A percentile compares a stretch with the other conserved stretches of the same genome.
phyloP scores from a whole-genome alignment of 1,140 invertebrate species.

The Choristoneura fumiferana region DNA sequence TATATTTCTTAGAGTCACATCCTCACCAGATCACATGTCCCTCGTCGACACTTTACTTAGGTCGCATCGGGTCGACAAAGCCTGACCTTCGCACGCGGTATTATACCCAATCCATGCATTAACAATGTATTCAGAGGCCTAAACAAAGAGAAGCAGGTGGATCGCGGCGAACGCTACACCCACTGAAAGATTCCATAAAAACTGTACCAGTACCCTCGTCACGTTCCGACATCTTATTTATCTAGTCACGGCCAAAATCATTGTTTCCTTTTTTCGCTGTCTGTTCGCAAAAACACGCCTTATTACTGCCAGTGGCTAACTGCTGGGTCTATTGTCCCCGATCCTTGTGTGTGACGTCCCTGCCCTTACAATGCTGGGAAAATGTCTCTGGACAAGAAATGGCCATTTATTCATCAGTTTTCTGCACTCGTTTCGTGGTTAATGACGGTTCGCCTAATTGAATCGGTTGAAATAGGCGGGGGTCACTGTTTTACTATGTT shows the following conservation, averaged over 20 bases:
- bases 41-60: slow-evolving; percentile 16
- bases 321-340: slow-evolving; percentile 52
- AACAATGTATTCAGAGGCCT: slow-evolving; percentile 50
- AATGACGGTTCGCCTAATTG: slow-evolving; percentile 15
- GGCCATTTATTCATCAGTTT: slow-evolving; percentile 40
- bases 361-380: slow-evolving; percentile 35
- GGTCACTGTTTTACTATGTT: background rate
- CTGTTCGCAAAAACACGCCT: slow-evolving; percentile 59
- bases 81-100: slow-evolving; percentile 24
- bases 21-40: slow-evolving; percentile 2
- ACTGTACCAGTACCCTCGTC: slow-evolving; percentile 67
- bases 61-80: slow-evolving; percentile 13
- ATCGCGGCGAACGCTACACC: slow-evolving; percentile 37
- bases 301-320: slow-evolving; percentile 58
- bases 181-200: slow-evolving; percentile 67
- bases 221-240: slow-evolving; percentile 72
- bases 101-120: slow-evolving; percentile 38
- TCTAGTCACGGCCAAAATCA: slow-evolving; percentile 69
- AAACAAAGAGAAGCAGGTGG: slow-evolving; percentile 63
- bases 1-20: slow-evolving; percentile 11
- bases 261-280: slow-evolving; percentile 62
- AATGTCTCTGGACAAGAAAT: slow-evolving; percentile 28
- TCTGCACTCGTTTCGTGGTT: slow-evolving; percentile 10
- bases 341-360: slow-evolving; percentile 51
- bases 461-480: background rate